phyloP scores from a whole-genome alignment of 2,797 vertebrate species.

The Intellagama lesueurii region DNA sequence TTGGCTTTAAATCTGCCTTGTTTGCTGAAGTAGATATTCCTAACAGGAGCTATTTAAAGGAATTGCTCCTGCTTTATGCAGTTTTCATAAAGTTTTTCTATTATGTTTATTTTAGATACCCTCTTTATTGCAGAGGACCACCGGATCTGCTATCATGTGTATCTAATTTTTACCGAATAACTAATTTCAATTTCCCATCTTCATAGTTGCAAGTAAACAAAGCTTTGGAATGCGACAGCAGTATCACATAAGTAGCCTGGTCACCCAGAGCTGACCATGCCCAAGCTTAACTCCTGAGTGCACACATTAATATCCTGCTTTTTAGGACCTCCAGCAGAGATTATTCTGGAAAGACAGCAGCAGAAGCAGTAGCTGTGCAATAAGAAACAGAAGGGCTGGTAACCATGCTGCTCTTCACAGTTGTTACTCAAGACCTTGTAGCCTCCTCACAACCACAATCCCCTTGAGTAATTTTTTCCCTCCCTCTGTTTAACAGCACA shows the following conservation, averaged over 20 bases:
- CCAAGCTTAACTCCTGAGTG: not conserved
- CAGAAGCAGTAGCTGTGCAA: not conserved
- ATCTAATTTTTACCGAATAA: not conserved
- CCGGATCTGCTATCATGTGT: no score
- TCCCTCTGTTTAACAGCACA: not conserved
- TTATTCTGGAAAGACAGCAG: constrained; percentile 2
- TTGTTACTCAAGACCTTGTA: not conserved
- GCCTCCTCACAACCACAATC: not conserved
- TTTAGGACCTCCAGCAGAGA: not conserved
- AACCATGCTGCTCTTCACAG: not conserved
- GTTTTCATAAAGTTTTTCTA: not conserved
- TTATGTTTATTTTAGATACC: no score
- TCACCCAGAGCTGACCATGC: not conserved
- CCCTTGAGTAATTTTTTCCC: not conserved
- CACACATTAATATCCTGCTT: not conserved
- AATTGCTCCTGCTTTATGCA: not conserved
- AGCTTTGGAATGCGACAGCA: not conserved
- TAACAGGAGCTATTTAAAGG: not conserved
- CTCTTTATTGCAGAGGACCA: no score
- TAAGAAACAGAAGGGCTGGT: not conserved
- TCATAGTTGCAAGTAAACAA: not conserved
- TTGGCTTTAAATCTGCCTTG: no score
- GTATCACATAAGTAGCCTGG: no score
- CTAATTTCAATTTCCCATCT: not conserved
- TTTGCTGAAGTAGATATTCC: no score